Conservation (phyloP, 2,113 vertebrate genomes). For the Epinephelus fuscoguttatus region DNA sequence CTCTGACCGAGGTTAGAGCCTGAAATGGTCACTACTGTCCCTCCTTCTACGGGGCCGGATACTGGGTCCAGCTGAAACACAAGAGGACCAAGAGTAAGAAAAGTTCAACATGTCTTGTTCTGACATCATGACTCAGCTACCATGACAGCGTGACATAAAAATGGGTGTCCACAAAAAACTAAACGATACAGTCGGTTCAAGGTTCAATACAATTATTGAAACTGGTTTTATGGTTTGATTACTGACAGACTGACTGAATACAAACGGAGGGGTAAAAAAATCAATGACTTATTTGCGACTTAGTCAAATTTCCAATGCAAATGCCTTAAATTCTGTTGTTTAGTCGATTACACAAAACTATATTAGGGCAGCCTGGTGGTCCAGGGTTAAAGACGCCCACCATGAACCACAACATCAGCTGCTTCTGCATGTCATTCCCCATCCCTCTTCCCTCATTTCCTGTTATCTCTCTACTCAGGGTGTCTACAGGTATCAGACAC, state of each 20-base stretch:
- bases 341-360: too few species aligned
- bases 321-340: too few species aligned
- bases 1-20: constrained; percentile 97
- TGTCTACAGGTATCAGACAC: too few species aligned
- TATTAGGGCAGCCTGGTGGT: too few species aligned
- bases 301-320: too few species aligned
- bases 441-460: background rate
- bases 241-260: background rate
- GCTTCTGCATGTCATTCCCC: background rate
- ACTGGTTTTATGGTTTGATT: background rate
- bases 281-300: background rate
- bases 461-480: background rate
- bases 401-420: too few species aligned
- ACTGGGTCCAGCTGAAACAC: constrained; percentile 90
- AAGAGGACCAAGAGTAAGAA: background rate
- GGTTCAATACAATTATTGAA: background rate
- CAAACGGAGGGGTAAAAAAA: background rate
- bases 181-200: background rate
- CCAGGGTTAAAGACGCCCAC: too few species aligned
- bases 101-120: background rate
- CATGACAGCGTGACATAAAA: background rate
- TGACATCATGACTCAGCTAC: background rate
- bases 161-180: background rate
- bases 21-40: constrained; percentile 93
- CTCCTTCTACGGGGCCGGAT: constrained; percentile 93